Evolutionary conservation across 1,140 invertebrate genomes (phyloP).

Genomic region (Micrasema minimum): DNA sequence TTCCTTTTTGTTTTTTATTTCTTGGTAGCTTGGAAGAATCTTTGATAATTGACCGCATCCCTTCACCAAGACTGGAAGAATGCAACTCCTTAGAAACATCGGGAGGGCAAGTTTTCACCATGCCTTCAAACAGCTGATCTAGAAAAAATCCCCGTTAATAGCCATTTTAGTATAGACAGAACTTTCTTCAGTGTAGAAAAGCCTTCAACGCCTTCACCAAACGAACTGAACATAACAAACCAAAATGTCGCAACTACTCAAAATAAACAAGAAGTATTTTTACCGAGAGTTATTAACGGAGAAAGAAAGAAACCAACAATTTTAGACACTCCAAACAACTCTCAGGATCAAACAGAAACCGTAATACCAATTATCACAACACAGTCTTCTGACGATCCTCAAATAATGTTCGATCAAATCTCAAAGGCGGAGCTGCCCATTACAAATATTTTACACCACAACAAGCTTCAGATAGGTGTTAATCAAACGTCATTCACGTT

Average conservation of each 20-base stretch:
- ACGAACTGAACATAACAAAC: constrained; percentile 34
- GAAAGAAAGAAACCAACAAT: constrained; percentile 34
- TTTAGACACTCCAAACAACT: constrained; percentile 33
- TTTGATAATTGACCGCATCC: constrained; percentile 55
- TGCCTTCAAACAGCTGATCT: neutral
- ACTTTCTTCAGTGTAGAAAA: constrained; percentile 51
- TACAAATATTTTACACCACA: constrained; percentile 12
- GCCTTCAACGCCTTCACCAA: constrained; percentile 51
- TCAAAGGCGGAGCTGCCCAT: constrained; percentile 24
- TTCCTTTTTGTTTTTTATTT: constrained; percentile 44
- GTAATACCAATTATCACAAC: constrained; percentile 45
- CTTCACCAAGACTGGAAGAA: constrained; percentile 36
- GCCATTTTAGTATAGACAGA: constrained; percentile 50
- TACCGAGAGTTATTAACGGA: constrained; percentile 22
- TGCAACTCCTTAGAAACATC: constrained; percentile 16
- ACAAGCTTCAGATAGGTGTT: constrained; percentile 27
- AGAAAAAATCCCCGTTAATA: constrained; percentile 17
- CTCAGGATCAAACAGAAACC: constrained; percentile 27
- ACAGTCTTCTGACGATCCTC: constrained; percentile 38
- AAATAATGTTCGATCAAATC: constrained; percentile 39
- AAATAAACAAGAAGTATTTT: constrained; percentile 15
- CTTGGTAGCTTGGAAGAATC: constrained; percentile 70
- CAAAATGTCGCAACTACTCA: constrained; percentile 34
- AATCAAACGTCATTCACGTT: constrained; percentile 53
- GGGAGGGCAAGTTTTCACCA: constrained; percentile 39